A percentile compares a stretch with the other conserved stretches of the same genome.
These are phyloP conservation scores for Marcusenius ussheri DNA, from an alignment of 2,113 vertebrate genomes.

Conservation along the genomic window DNA sequence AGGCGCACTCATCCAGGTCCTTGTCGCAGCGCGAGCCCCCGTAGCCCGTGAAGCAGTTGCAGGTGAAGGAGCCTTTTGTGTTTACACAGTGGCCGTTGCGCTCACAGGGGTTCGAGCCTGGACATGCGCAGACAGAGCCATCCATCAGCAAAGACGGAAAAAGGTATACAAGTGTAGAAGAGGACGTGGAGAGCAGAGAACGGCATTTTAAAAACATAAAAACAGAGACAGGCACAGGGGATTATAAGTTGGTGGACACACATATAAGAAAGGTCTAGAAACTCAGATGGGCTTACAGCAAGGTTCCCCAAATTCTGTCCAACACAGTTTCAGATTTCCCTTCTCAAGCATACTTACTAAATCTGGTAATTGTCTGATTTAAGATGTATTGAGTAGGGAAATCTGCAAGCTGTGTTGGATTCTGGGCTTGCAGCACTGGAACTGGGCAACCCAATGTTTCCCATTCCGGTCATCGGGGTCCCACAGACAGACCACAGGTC, in stretches of 20 bases:
- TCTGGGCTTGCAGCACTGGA: not conserved
- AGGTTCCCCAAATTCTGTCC: not conserved
- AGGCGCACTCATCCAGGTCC: constrained; percentile 71
- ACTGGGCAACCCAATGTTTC: not conserved
- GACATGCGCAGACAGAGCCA: not conserved
- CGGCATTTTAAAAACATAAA: not conserved
- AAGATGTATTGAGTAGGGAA: not conserved
- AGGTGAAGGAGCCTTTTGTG: constrained; percentile 73
- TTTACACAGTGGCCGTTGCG: constrained; percentile 74
- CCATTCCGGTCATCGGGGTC: too few relatives aligned
- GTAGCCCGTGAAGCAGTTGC: constrained; percentile 66
- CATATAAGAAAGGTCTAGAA: not conserved
- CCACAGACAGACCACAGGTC: not conserved
- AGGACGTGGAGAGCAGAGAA: not conserved
- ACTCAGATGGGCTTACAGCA: too few relatives aligned
- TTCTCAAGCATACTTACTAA: not conserved
- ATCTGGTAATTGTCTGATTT: not conserved
- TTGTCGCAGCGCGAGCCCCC: constrained; percentile 70
- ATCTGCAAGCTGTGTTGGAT: not conserved
- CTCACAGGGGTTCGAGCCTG: constrained; percentile 67
- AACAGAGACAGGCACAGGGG: not conserved
- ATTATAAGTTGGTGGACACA: not conserved
- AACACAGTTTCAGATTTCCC: not conserved
- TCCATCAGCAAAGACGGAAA: not conserved
- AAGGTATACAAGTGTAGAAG: not conserved